Evolutionary conservation across 2,113 vertebrate genomes (phyloP), one percentile per base, ranked within the genome.

Genomic region (Carassius auratus): DNA sequence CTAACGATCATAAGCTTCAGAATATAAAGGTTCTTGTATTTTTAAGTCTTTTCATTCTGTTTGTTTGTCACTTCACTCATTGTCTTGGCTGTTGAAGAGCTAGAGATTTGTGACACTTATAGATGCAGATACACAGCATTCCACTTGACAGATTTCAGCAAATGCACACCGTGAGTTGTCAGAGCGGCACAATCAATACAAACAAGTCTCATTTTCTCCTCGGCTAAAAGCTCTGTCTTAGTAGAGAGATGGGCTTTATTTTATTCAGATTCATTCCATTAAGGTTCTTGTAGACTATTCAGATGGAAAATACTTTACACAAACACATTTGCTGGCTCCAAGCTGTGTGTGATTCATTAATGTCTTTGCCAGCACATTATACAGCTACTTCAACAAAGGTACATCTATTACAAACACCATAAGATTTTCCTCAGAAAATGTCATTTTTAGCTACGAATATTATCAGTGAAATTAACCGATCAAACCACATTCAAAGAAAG

Each of bases 271-370:
- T 50, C 13, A 50, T 23, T 75, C 21, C n/a, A 75, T 50, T 52
- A 52, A 52, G 45, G 1, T 52, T 76, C 45, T 50, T 76, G 45
- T 76, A 76, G 73, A 48, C 42, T 17, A 26, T 23, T 76, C n/a
- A 76, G 73, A 50, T 23, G 73, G 45, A 73, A 73, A 73, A 73
- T 38, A 45, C 19, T 73, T 73, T 42, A 73, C 12, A 73, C 33
- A 76, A 76, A 76, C 73, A 76, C 73, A 30, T 30, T 52, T 30
- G n/a, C 15, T 50, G n/a, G 0, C 12, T 75, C 17, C 42, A 50
- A 48, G 13, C 10, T 15, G 12, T 15, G 73, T 48, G 73, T 50
- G 73, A 50, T 50, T 75, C n/a, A 50, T 38, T 42, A 71, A 12
- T 21, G 36, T 71, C 36, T 8, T 71, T 12, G 36, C 64, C 64